Base-by-base conservation (phyloP, 64 coral and sea anemone species). In the Exaiptasia diaphana region DNA sequence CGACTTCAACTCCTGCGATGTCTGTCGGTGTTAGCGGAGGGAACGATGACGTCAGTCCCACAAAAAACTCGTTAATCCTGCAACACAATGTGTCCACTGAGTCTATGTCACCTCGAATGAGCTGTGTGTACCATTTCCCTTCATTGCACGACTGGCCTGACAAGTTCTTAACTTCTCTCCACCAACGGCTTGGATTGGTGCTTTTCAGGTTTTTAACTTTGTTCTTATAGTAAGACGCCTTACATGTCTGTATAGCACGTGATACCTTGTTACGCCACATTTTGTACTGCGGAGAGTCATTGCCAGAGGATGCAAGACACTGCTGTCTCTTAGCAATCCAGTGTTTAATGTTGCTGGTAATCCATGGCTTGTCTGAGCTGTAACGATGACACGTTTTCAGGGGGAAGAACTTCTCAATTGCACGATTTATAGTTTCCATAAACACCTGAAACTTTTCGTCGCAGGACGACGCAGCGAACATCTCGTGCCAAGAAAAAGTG, bases 371-470 rank as follows among this genome's bases (percentile, higher is more conserved):
- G n/a, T n/a, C n/a, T n/a, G n/a, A n/a, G n/a, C n/a, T 53, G 49
- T 57, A 60, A 78, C 22, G 31, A 48, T 37, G 25, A 57, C 10
- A 54, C 8, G 18, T 33, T 20, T 15, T 53, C 59, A n/a, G n/a
- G 14, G 30, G 49, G 31, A 50, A 48, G 46, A 28, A 50, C 73
- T n/a, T n/a, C n/a, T n/a, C n/a, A n/a, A n/a, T n/a, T 8, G 21
- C 38, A 4, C 65, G 28, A 11, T 3, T 25, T 49, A 77, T 24
- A 8, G 21, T 37, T 15, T 36, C 32, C 15, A 36, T 24, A 28
- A 87, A 77, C 26, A 38, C 63, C n/a, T 87, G 71, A 26, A 63
- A 67, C 36, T 77, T 86, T 28, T 64, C 53, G 3, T 11, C n/a
- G 24, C 68, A 72, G 2, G 32, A 38, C 41, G 68, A 37, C 41